Conservation (phyloP, 1,140 invertebrate species). For the Penaeus indicus region DNA sequence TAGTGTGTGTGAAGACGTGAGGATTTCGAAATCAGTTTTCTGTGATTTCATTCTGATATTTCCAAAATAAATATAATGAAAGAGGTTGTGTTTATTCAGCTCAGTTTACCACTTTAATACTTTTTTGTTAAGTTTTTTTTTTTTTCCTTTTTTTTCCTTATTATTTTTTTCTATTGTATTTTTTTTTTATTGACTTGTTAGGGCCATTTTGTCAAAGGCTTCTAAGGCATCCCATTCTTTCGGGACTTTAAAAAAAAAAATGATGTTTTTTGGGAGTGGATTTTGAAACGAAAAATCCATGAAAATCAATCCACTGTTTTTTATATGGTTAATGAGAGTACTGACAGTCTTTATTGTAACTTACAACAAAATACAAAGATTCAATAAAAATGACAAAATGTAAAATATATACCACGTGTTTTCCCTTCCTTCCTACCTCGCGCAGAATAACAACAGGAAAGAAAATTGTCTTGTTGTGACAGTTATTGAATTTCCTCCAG, state of each 20-base stretch:
- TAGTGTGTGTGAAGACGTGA: neutral
- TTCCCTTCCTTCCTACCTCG: neutral
- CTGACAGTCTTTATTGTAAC: constrained; percentile 8
- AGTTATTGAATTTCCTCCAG: no score
- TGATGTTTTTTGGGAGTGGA: neutral
- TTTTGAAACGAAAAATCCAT: constrained; percentile 7
- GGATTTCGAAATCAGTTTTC: no score
- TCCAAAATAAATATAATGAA: no score
- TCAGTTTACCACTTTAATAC: no score
- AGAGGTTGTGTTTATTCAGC: no score
- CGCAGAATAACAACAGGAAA: neutral
- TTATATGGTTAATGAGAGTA: constrained; percentile 1
- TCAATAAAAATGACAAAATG: constrained; percentile 27
- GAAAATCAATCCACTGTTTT: constrained; percentile 16
- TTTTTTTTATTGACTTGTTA: no score
- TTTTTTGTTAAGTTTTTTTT: no score
- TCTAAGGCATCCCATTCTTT: neutral
- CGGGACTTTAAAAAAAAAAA: neutral
- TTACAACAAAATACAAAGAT: constrained; percentile 13
- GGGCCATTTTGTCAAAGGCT: no score
- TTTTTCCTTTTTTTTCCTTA: no score
- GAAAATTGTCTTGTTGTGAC: neutral
- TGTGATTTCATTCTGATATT: no score
- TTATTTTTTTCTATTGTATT: no score
- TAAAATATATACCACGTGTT: neutral